Conservation (phyloP, 2,888 invertebrate species). For the Limnephilus lunatus region DNA sequence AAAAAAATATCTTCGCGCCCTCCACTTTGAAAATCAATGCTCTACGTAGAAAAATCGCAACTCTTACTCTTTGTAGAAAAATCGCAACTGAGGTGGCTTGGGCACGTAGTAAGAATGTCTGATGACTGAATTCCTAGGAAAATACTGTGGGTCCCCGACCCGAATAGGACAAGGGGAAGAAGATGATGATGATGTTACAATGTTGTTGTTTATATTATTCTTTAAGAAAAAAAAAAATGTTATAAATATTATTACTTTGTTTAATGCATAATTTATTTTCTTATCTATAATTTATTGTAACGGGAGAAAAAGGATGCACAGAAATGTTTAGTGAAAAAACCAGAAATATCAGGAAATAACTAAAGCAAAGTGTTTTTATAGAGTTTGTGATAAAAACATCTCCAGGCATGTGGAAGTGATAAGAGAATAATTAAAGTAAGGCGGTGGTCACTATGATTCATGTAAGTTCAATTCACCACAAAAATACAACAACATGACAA, state of each 20-base stretch:
- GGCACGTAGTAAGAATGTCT: too few species aligned
- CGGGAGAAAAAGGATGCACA: neutral
- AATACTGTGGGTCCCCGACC: too few species aligned
- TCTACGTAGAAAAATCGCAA: too few species aligned
- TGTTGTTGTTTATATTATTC: too few species aligned
- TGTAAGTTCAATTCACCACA: neutral
- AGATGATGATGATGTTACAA: too few species aligned
- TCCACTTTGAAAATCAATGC: too few species aligned
- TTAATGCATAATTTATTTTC: neutral
- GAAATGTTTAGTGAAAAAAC: neutral
- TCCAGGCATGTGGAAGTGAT: neutral
- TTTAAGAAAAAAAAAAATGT: too few species aligned
- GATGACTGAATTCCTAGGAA: too few species aligned
- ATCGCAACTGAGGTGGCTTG: too few species aligned
- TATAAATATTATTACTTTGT: neutral
- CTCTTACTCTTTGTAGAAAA: too few species aligned
- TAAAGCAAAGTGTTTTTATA: neutral
- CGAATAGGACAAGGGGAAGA: too few species aligned
- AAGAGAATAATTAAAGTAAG: neutral
- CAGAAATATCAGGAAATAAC: neutral
- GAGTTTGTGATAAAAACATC: neutral
- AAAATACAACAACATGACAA: neutral
- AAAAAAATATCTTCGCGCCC: too few species aligned
- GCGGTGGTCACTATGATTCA: neutral
- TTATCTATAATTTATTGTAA: neutral